Base-by-base conservation (phyloP, 53 echinoderm and acorn worm genomes). In the Hippasteria phrygiana region DNA sequence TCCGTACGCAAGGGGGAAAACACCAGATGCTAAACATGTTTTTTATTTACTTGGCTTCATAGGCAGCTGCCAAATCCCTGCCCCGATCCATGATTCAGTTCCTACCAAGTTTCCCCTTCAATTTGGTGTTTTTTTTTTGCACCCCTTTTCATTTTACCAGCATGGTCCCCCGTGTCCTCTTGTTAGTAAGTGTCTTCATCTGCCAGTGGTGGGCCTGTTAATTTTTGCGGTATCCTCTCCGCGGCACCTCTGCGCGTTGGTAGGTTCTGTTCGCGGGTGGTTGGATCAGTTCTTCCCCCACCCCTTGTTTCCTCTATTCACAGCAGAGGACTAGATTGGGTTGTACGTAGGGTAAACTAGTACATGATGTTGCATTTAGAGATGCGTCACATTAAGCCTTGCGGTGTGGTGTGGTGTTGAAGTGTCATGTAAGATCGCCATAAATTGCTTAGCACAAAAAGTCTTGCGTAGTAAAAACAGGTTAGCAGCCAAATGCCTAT, bases 31-130 rank as follows among this genome's bases (percentile, higher is more conserved):
- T 59, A 14, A 59, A 59, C 8, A 9, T 22, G 26, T 26, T 24
- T 18, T 2, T 59, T 59, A 22, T 5, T 45, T 7, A 45, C 46
- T 45, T 5, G 5, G 46, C 11, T 7, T 45, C 46, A 7, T n/a
- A n/a, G 46, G 11, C 46, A 45, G 46, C 46, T 45, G 46, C 11
- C 18, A 56, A 20, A 16, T 22, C 37, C 76, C 54, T 13, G 32
- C 14, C 67, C 35, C 73, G n/a, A 18, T 20, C 38, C 36, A 38
- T 27, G 43, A 78, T 55, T 78, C 78, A 78, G 27, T 78, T 55
- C 55, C 78, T 48, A 39, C 18, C 10, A 17, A 78, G 59, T 32
- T 78, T 78, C 78, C 78, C 38, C 56, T 78, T 22, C 59, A 31
- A 55, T 38, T 78, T 53, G 54, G 59, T 24, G 36, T 33, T 13